Evolutionary conservation across 2,888 invertebrate species (phyloP), one percentile per base, ranked within the genome.

Genomic region (Lymantria monacha): DNA sequence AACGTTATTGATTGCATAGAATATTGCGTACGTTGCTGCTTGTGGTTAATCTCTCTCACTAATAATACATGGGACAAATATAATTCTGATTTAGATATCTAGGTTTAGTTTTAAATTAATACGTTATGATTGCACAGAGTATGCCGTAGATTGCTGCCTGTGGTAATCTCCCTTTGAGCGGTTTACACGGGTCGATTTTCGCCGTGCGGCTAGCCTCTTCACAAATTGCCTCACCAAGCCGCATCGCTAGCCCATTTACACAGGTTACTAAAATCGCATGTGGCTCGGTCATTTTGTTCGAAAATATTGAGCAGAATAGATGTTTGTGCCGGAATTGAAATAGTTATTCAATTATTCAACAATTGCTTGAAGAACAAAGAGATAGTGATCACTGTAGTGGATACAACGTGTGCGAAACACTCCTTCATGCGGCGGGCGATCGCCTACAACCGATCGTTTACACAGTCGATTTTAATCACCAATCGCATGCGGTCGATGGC

Each of bases 101-200:
- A n/a, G n/a, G n/a, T n/a, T n/a, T n/a, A n/a, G n/a, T n/a, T n/a
- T n/a, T n/a, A n/a, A n/a, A n/a, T n/a, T n/a, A n/a, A n/a, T n/a
- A n/a, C n/a, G n/a, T n/a, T n/a, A n/a, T n/a, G n/a, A n/a, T n/a
- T n/a, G 22, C 22, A 22, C 22, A 22, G 22, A 22, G 5, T 22
- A 22, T 22, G 22, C 2, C 5, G 22, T 22, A 22, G 5, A 22
- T 22, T 3, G 5, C 2, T 22, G n/a, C n/a, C n/a, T n/a, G n/a
- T n/a, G n/a, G n/a, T n/a, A n/a, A n/a, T n/a, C n/a, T n/a, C n/a
- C n/a, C n/a, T n/a, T n/a, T 22, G 22, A 22, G 22, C 3, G 22
- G 36, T 48, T 60, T 61, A 72, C 69, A 69, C 64, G 71, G 69
- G 69, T 70, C 70, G 70, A 72, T 74, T 72, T 71, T 72, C 65